Evolutionary conservation across 1,140 invertebrate species (phyloP), one percentile per base, ranked within the genome.

Genomic region (Drosophila melanica): DNA sequence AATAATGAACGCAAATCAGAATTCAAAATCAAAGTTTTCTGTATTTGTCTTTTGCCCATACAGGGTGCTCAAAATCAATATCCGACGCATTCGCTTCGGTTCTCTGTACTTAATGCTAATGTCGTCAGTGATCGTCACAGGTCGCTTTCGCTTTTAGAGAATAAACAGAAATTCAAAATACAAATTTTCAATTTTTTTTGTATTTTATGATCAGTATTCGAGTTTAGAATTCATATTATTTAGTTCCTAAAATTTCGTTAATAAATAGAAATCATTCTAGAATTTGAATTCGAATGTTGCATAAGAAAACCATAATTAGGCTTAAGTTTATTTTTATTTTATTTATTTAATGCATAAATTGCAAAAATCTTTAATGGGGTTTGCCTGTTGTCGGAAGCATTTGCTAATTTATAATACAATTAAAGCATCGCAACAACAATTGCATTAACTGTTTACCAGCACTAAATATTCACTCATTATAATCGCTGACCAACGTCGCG

Each of bases 381-480:
- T 37, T 65, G 47, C 37, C 53, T 23, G 20, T 37, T 65, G 47
- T 48, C 53, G 69, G 77, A 81, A 79, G 57, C 39, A 16, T 20
- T 75, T 50, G 35, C 39, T 44, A 60, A 59, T 47, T 66, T 42
- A 53, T 45, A 64, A 59, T 77, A 59, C 41, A 63, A 71, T 75
- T 55, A 75, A 64, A 55, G 63, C 64, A 60, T 48, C 11, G 53
- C 7, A 12, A 35, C 44, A 44, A 58, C 11, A 55, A 41, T 48
- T n/a, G 30, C 11, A 18, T 42, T 27, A 18, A 20, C 30, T 47
- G 45, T 44, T 18, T 57, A 39, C 33, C 27, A 62, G 42, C 33
- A 35, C 45, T 57, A 64, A 81, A 71, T 72, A 73, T 63, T 51
- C 58, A 45, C 44, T 64, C 62, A 58, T 78, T 57, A 65, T 62